These are phyloP conservation scores for Eudemis profundana DNA, from an alignment of 2,888 invertebrate genomes.

Conservation along the genomic window DNA sequence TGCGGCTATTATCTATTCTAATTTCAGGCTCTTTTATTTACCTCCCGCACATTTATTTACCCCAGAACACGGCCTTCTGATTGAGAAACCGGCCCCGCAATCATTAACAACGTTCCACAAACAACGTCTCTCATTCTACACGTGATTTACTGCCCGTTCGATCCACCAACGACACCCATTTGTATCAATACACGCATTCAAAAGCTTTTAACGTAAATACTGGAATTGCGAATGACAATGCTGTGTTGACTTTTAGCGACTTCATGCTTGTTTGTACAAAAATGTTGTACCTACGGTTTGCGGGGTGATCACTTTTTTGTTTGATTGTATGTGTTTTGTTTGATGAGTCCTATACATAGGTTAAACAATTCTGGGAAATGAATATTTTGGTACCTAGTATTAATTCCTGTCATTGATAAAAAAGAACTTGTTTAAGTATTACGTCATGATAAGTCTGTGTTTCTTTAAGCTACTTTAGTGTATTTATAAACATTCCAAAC, in stretches of 20 bases:
- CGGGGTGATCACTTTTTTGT: background rate
- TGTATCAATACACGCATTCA: conserved; percentile 75
- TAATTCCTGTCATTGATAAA: too few species aligned
- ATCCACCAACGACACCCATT: conserved; percentile 70
- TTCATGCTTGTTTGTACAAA: background rate
- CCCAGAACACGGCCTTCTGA: conserved; percentile 35
- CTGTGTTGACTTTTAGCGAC: conserved; percentile 25
- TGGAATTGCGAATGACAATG: conserved; percentile 46
- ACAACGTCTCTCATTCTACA: conserved; percentile 38
- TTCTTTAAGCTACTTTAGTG: too few species aligned
- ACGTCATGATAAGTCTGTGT: too few species aligned
- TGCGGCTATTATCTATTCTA: conserved; percentile 20
- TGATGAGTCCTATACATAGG: too few species aligned
- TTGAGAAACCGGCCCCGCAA: conserved; percentile 35
- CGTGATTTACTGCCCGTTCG: conserved; percentile 75
- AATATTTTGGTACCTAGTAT: too few species aligned
- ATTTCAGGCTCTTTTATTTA: conserved; percentile 15
- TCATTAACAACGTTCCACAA: conserved; percentile 40
- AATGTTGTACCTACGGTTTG: background rate
- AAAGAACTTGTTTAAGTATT: too few species aligned
- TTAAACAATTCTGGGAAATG: too few species aligned
- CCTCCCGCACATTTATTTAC: conserved; percentile 23
- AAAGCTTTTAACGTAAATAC: conserved; percentile 73
- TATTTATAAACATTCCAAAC: too few species aligned
- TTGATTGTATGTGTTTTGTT: background rate